phyloP scores from a whole-genome alignment of 2,888 invertebrate genomes.

The Crepidodera aurea region DNA sequence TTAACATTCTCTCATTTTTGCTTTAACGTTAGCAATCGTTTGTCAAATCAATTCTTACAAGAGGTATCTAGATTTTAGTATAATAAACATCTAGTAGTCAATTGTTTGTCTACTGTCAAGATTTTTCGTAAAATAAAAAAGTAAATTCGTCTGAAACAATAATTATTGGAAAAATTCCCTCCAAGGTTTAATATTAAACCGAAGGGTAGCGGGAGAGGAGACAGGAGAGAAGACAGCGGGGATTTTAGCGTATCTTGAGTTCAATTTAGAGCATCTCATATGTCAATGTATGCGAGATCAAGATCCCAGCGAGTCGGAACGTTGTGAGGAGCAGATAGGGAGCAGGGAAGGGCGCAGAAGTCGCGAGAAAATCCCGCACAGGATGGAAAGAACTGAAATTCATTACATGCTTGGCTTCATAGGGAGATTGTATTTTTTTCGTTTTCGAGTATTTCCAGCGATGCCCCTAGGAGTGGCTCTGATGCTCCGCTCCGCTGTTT shows the following conservation, averaged over 20 bases:
- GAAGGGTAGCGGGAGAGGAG: constrained; percentile 14
- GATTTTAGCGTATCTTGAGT: constrained; percentile 44
- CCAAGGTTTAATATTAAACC: constrained; percentile 19
- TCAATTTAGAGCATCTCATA: constrained; percentile 54
- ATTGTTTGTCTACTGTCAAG: too few relatives aligned
- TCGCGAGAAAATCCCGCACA: constrained; percentile 47
- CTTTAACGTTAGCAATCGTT: too few relatives aligned
- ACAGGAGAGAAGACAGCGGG: constrained; percentile 27
- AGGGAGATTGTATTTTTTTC: constrained; percentile 61
- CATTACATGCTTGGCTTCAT: constrained; percentile 61
- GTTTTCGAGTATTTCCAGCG: constrained; percentile 54
- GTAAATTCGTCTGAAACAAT: neutral
- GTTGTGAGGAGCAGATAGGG: constrained; percentile 44
- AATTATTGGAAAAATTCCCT: constrained; percentile 12
- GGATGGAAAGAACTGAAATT: constrained; percentile 58
- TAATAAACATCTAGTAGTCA: too few relatives aligned
- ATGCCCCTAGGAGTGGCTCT: constrained; percentile 49
- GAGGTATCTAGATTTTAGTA: too few relatives aligned
- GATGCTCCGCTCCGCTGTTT: constrained; percentile 37
- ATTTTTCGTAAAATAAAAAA: too few relatives aligned
- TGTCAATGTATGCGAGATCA: constrained; percentile 54
- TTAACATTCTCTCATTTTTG: too few relatives aligned
- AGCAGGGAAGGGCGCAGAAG: constrained; percentile 36
- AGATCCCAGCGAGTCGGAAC: constrained; percentile 50
- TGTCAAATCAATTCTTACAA: too few relatives aligned